Evolutionary conservation across 2,797 vertebrate genomes (phyloP).

Genomic region (Schizothorax lantsangensis): DNA sequence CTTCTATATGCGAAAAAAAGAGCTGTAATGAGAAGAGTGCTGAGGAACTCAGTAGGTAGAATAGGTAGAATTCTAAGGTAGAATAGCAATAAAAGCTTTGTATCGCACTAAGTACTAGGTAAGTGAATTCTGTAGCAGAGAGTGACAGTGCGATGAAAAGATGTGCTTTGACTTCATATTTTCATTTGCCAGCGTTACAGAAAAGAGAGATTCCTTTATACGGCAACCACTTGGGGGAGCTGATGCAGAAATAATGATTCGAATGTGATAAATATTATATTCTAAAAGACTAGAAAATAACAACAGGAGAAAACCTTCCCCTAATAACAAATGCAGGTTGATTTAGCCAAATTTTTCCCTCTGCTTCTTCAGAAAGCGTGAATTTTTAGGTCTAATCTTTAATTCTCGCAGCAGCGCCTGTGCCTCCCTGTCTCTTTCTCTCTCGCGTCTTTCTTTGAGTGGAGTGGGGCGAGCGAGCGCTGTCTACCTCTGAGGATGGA

Average conservation of each 20-base stretch:
- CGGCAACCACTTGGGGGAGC: conserved; percentile 55
- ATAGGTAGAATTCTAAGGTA: too few species aligned
- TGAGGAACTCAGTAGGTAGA: neutral
- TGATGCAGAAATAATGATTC: conserved; percentile 45
- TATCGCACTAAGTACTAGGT: neutral
- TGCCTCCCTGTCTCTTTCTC: neutral
- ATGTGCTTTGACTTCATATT: conserved; percentile 14
- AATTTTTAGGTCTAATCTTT: conserved; percentile 26
- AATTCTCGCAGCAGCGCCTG: conserved; percentile 6
- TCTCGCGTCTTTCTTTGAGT: neutral
- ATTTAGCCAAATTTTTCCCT: conserved; percentile 19
- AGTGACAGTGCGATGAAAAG: neutral
- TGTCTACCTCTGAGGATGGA: conserved; percentile 40
- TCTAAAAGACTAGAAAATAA: conserved; percentile 16
- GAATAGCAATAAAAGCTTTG: neutral
- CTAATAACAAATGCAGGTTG: conserved; percentile 38
- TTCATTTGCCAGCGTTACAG: neutral
- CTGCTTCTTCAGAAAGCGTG: neutral
- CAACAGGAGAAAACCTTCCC: neutral
- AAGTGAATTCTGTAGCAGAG: conserved; percentile 7
- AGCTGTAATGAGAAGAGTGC: neutral
- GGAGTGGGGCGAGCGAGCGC: conserved; percentile 4
- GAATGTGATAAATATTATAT: conserved; percentile 2
- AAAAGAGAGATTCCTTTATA: neutral
- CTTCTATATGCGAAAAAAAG: neutral